A percentile compares a stretch with the other conserved stretches of the same genome.
These are phyloP conservation scores for Pogonus chalceus DNA, from an alignment of 1,140 invertebrate genomes.

Conservation along the genomic window DNA sequence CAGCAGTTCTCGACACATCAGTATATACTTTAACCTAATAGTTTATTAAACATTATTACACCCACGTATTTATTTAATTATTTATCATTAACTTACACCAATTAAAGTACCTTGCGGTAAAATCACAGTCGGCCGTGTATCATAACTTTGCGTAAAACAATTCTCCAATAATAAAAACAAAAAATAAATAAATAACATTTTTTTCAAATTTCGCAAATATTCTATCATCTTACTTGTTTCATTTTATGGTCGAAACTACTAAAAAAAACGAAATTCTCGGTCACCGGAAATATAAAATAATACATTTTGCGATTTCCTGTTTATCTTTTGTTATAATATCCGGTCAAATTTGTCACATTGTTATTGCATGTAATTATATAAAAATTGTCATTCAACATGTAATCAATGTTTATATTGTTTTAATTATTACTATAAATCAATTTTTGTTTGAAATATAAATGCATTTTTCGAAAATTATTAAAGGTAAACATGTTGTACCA, in stretches of 20 bases:
- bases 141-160: background rate
- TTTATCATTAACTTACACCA: slow-evolving; percentile 18
- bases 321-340: background rate
- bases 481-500: too few species aligned
- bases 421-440: too few species aligned
- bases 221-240: background rate
- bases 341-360: background rate
- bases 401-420: too few species aligned
- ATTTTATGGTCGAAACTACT: background rate
- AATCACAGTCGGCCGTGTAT: slow-evolving; percentile 14
- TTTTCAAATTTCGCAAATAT: background rate
- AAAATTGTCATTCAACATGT: too few species aligned
- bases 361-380: too few species aligned
- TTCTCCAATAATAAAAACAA: background rate
- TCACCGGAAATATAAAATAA: slow-evolving; percentile 1
- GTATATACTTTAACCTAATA: slow-evolving; percentile 37
- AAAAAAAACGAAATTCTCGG: background rate
- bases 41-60: background rate
- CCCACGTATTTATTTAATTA: slow-evolving; percentile 1
- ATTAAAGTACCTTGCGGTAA: slow-evolving; percentile 22
- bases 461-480: too few species aligned
- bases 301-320: background rate
- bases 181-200: background rate
- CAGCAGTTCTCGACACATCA: slow-evolving; percentile 34
- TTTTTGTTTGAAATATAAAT: too few species aligned